Percentiles rank a stretch among this genome's conserved stretches.
Conservation (phyloP, 2,888 invertebrate genomes). For the Aelia acuminata region DNA sequence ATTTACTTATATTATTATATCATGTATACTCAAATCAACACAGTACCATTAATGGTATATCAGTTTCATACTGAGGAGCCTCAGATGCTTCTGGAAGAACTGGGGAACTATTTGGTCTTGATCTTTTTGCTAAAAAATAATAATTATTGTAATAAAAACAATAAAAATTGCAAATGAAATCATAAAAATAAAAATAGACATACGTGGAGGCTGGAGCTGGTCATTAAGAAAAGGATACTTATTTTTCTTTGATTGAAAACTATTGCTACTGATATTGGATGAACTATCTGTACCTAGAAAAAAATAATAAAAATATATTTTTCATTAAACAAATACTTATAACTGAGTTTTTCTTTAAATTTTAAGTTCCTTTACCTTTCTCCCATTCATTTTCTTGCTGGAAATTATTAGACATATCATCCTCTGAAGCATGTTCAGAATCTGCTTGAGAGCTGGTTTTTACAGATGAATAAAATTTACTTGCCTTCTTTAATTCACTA, state of each 20-base stretch:
- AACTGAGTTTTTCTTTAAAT: neutral
- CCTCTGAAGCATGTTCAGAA: conserved; percentile 50
- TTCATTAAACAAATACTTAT: neutral
- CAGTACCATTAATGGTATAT: conserved; percentile 13
- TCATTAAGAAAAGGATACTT: conserved; percentile 41
- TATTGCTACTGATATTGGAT: conserved; percentile 45
- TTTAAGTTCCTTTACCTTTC: conserved; percentile 17
- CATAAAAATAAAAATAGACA: neutral
- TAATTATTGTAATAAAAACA: neutral
- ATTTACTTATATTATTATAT: neutral
- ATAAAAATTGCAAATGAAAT: neutral
- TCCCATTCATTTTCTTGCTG: conserved; percentile 54
- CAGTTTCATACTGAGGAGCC: conserved; percentile 29
- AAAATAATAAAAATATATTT: neutral
- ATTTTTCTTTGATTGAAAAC: conserved; percentile 50
- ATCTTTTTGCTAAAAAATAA: conserved; percentile 32
- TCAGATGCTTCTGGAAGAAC: conserved; percentile 36
- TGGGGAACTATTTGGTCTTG: conserved; percentile 4
- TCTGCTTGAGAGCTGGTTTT: neutral
- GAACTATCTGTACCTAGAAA: conserved; percentile 55
- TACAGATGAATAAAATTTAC: neutral
- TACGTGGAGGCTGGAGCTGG: conserved; percentile 47
- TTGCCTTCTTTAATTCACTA: conserved; percentile 34
- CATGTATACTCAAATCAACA: neutral
- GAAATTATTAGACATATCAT: conserved; percentile 33